A percentile compares a stretch with the other conserved stretches of the same genome.
Conservation (phyloP, 2,797 vertebrate species). For the Characodon lateralis region DNA sequence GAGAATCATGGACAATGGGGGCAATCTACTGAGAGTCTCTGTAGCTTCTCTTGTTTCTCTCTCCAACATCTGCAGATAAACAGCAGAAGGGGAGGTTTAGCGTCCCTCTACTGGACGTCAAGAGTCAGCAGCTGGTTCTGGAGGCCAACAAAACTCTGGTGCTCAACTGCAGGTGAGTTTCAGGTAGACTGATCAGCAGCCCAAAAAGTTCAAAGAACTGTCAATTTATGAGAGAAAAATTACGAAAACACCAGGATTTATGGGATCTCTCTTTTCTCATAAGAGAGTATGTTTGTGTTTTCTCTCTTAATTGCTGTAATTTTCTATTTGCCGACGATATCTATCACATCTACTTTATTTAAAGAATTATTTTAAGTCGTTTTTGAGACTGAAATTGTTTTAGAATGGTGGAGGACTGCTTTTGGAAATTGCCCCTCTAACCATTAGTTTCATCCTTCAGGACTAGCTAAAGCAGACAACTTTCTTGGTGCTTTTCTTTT, state of each 20-base stretch:
- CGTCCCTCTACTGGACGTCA: slow-evolving; percentile 86
- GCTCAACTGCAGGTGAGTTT: slow-evolving; percentile 92
- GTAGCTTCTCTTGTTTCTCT: background rate
- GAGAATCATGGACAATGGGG: background rate
- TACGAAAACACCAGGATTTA: background rate
- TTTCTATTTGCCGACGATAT: too few relatives aligned
- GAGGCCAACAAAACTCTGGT: slow-evolving; percentile 86
- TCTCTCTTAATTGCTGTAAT: too few relatives aligned
- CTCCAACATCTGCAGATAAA: slow-evolving; percentile 79
- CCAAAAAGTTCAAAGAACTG: background rate
- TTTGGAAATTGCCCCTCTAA: too few relatives aligned
- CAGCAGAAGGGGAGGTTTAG: slow-evolving; percentile 85
- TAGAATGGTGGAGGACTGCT: too few relatives aligned
- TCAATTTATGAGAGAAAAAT: background rate
- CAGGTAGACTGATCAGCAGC: slow-evolving; percentile 5
- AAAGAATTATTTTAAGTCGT: too few relatives aligned
- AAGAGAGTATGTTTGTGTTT: too few relatives aligned
- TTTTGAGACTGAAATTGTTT: too few relatives aligned
- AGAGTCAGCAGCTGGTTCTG: slow-evolving; percentile 82
- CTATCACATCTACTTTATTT: too few relatives aligned
- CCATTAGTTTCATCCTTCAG: too few relatives aligned
- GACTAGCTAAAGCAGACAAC: background rate
- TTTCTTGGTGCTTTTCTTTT: background rate
- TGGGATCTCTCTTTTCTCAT: background rate
- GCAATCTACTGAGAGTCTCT: slow-evolving; percentile 22